Evolutionary conservation across 1,140 invertebrate genomes (phyloP).

Genomic region (Drosophila santomea): DNA sequence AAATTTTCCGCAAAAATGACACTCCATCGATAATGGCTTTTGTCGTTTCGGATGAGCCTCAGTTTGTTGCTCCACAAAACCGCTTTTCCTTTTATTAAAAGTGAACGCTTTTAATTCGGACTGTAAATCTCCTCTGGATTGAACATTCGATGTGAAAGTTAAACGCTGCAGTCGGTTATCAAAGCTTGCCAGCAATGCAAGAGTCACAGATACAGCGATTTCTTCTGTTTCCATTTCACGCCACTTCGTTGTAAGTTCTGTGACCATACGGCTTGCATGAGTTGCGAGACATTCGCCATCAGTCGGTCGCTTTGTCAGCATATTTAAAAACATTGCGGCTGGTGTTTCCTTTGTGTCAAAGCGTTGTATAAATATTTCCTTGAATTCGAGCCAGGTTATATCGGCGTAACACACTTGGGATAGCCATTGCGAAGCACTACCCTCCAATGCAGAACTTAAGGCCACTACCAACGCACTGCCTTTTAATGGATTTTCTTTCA

Average conservation of each 20-base stretch:
- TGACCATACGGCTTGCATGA: neutral
- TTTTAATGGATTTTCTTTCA: neutral
- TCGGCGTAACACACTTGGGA: too few species aligned
- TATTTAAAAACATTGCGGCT: too few species aligned
- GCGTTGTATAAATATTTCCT: too few species aligned
- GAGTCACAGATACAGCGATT: neutral
- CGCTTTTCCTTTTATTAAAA: conserved; percentile 27
- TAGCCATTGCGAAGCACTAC: too few species aligned
- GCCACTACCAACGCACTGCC: too few species aligned
- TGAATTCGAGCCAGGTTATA: too few species aligned
- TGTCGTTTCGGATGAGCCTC: neutral
- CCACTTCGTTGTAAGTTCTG: neutral
- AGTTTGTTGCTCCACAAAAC: conserved; percentile 26
- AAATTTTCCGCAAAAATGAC: conserved; percentile 31
- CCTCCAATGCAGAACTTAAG: too few species aligned
- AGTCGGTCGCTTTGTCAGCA: too few species aligned
- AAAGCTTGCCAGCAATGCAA: neutral
- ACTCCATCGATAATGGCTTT: conserved; percentile 8
- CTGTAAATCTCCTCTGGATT: conserved; percentile 10
- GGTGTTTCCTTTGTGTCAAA: too few species aligned
- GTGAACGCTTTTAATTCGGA: conserved; percentile 17
- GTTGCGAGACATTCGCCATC: too few species aligned
- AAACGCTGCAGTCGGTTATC: neutral
- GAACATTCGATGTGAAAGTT: neutral
- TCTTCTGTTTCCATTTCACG: neutral